Conservation (phyloP, 2,797 vertebrate species). For the Pantherophis alleghaniensis region DNA sequence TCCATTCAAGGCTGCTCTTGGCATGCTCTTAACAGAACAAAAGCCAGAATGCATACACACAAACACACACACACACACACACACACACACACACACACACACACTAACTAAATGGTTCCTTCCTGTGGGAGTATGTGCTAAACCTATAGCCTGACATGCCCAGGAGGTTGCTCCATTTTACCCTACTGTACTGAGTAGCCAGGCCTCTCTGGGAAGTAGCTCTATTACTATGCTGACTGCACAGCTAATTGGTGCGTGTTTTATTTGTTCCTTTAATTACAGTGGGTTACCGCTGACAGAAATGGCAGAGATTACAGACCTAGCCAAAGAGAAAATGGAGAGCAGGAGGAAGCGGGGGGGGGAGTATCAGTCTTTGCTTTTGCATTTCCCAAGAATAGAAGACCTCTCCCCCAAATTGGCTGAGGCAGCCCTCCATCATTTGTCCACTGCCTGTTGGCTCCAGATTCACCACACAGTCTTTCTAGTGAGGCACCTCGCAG, state of each 20-base stretch:
- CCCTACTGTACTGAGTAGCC: not conserved
- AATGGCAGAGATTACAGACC: slow-evolving; percentile 35
- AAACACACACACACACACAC: not conserved
- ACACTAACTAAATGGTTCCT: not conserved
- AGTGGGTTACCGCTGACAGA: slow-evolving; percentile 27
- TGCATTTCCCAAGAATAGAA: not conserved
- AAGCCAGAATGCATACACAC: not conserved
- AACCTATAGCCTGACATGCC: not conserved
- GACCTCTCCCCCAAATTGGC: not conserved
- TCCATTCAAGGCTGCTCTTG: not conserved
- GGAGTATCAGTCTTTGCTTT: not conserved
- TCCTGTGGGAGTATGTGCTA: too few relatives aligned
- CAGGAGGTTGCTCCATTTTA: not conserved
- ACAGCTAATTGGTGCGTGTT: slow-evolving; percentile 36
- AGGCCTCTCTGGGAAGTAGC: slow-evolving; percentile 16
- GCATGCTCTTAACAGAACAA: not conserved
- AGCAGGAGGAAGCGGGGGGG: not conserved
- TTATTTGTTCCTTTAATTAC: slow-evolving; percentile 39
- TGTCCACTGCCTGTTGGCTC: not conserved
- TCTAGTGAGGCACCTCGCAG: not conserved
- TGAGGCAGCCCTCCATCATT: not conserved
- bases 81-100: not conserved
- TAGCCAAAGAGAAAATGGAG: slow-evolving; percentile 29
- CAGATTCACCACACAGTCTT: not conserved
- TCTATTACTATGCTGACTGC: slow-evolving; percentile 33